Base-by-base conservation (phyloP, 2,888 invertebrate genomes). In the Osmoderma eremita region DNA sequence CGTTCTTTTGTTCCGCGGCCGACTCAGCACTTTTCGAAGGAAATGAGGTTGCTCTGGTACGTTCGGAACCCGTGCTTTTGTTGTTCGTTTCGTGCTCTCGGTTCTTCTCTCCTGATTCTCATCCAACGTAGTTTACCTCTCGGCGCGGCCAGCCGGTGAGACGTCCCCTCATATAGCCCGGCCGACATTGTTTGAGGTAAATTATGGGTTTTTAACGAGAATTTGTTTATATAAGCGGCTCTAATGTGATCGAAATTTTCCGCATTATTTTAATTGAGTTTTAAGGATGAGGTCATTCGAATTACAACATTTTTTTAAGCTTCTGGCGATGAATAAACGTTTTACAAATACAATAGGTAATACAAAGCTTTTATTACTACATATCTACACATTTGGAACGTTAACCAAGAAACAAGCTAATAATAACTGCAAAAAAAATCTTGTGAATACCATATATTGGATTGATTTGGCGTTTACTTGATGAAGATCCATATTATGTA, bases 141-240 rank as follows among this genome's bases (percentile, higher is more conserved):
- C 30, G 18, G 39, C 54, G 3, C 10, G 6, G 3, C 30, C 30
- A 17, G 42, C n/a, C n/a, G n/a, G n/a, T n/a, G n/a, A n/a, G n/a
- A n/a, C 45, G n/a, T 30, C 42, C 24, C 13, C 58, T 42, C 45
- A 22, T 58, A 22, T 42, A 45, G 13, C 30, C 24, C 30, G 22
- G 22, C 39, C 12, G 58, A 45, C 58, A 42, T 45, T 45, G 45
- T 58, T 58, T 65, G 45, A 68, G 38, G 64, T 68, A 68, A 68
- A 68, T 68, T 68, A 64, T 64, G 58, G 56, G 61, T 64, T 64
- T 68, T 68, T 68, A 68, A 68, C 64, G 61, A 64, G 58, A 68
- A 56, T 68, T 61, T 68, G 64, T 65, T 68, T 68, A 45, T 54
- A 67, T 63, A 67, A 67, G 58, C 24, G 58, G 45, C 30, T 58